Conservation (phyloP, 2,888 invertebrate genomes). For the Pachliopta kotzebuea region DNA sequence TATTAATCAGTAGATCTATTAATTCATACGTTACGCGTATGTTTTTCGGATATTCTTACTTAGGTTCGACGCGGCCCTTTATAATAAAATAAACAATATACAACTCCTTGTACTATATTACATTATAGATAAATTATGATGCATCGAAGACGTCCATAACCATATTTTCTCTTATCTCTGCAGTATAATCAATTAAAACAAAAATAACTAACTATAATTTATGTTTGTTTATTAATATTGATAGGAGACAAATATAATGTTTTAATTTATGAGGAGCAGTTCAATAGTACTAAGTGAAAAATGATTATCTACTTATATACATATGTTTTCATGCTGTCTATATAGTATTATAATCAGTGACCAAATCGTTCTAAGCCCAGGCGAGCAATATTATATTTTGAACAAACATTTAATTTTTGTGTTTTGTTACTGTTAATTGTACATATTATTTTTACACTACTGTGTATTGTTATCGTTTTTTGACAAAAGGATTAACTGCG, state of each 20-base stretch:
- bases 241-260: neutral
- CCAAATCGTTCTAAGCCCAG: too few species aligned
- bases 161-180: slow-evolving; percentile 8
- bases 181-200: slow-evolving; percentile 3
- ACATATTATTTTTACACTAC: too few species aligned
- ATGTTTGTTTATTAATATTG: neutral
- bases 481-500: too few species aligned
- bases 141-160: neutral
- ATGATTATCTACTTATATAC: neutral
- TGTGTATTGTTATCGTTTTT: too few species aligned
- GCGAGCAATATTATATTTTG: too few species aligned
- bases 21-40: neutral
- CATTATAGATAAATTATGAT: neutral
- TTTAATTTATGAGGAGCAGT: neutral
- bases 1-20: neutral
- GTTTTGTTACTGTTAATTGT: too few species aligned
- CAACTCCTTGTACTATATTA: slow-evolving; percentile 13
- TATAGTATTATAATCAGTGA: too few species aligned
- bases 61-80: too few species aligned
- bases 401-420: too few species aligned
- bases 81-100: neutral
- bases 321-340: neutral
- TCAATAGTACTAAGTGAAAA: neutral
- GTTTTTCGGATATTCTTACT: neutral
- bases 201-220: slow-evolving; percentile 5